phyloP scores from a whole-genome alignment of 1,140 invertebrate species.

The Drosophila trapezifrons region DNA sequence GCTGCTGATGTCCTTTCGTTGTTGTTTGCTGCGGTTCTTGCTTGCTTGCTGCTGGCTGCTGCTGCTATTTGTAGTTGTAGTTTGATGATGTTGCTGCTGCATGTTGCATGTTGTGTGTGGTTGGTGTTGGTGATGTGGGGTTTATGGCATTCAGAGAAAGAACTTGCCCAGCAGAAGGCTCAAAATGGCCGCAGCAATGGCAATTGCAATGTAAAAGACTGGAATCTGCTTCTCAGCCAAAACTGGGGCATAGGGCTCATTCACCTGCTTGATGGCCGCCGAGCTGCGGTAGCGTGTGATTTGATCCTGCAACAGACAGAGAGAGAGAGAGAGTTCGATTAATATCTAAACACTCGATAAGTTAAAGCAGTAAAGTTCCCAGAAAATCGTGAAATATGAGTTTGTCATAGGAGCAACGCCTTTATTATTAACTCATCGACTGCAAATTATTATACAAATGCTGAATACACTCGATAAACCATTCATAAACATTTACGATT shows the following conservation, averaged over 20 bases:
- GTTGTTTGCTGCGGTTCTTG: constrained; percentile 6
- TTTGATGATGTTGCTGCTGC: constrained; percentile 24
- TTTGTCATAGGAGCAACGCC: no score
- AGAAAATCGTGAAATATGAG: neutral
- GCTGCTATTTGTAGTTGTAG: constrained; percentile 15
- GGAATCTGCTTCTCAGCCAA: constrained; percentile 84
- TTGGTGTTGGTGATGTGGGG: constrained; percentile 32
- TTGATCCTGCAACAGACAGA: constrained; percentile 85
- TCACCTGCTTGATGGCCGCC: constrained; percentile 58
- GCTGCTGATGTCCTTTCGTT: constrained; percentile 27
- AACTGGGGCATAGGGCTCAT: constrained; percentile 77
- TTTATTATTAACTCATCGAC: no score
- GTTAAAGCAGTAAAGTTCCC: neutral
- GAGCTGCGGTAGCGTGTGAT: constrained; percentile 85
- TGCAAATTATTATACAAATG: neutral
- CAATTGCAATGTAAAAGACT: constrained; percentile 85
- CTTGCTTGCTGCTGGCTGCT: constrained; percentile 20
- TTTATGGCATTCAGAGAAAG: constrained; percentile 85
- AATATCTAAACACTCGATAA: neutral
- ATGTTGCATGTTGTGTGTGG: constrained; percentile 25
- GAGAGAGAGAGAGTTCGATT: neutral
- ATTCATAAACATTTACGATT: neutral
- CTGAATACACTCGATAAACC: neutral
- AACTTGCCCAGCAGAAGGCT: constrained; percentile 87
- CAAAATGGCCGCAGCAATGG: constrained; percentile 85